Percentiles rank a stretch among this genome's conserved stretches.
Conservation (phyloP, 2,113 vertebrate species). For the Actenoides hombroni region DNA sequence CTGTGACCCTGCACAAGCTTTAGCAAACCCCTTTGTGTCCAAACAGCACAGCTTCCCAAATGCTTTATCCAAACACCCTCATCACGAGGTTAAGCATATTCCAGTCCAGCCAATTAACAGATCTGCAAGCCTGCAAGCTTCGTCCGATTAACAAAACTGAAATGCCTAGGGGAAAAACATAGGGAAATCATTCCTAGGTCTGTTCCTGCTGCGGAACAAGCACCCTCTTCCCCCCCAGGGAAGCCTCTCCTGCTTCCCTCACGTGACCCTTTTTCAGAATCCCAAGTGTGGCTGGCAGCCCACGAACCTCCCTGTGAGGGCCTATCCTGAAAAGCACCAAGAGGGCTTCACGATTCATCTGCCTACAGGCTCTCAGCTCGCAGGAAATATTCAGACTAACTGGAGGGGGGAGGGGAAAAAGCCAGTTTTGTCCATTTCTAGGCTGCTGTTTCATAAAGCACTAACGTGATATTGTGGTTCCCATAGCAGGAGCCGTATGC, state of each 20-base stretch:
- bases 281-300: background rate
- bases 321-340: background rate
- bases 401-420: background rate
- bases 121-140: background rate
- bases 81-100: background rate
- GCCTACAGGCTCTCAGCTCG: background rate
- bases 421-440: background rate
- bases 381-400: background rate
- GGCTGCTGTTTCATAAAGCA: background rate
- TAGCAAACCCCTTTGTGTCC: conserved; percentile 1
- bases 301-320: rapidly evolving
- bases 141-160: background rate
- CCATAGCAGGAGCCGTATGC: background rate
- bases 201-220: background rate
- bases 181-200: conserved; percentile 18
- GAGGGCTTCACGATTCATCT: background rate
- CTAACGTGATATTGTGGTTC: background rate
- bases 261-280: background rate
- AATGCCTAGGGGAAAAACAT: background rate
- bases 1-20: conserved; percentile 14
- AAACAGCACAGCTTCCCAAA: background rate
- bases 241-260: background rate
- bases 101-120: background rate
- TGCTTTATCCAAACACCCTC: conserved; percentile 18
- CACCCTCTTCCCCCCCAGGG: background rate